phyloP scores from a whole-genome alignment of 2,888 invertebrate genomes.

The Globia sparganii region DNA sequence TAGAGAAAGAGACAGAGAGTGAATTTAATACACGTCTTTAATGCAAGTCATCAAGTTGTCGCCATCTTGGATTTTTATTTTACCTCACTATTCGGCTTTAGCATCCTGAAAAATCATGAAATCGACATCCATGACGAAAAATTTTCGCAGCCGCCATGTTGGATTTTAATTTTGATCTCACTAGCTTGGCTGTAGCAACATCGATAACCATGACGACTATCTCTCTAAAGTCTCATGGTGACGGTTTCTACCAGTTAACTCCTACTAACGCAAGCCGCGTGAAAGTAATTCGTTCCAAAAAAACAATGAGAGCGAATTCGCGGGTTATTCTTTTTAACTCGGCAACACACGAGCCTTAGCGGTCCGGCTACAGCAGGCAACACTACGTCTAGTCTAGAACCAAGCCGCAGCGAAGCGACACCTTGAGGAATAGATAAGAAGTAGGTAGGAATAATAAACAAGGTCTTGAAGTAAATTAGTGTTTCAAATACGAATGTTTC shows the following conservation, averaged over 20 bases:
- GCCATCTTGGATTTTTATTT: too few species aligned
- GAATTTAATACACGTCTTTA: too few species aligned
- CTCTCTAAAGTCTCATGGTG: neutral
- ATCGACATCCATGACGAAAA: too few species aligned
- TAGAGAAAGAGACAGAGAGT: neutral
- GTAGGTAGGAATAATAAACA: neutral
- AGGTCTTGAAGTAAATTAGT: neutral
- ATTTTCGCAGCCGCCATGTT: too few species aligned
- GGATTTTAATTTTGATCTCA: too few species aligned
- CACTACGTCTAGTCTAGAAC: constrained; percentile 80
- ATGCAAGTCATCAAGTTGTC: too few species aligned
- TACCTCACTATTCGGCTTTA: too few species aligned
- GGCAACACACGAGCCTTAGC: constrained; percentile 85
- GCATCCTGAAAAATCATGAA: too few species aligned
- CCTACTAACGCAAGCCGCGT: neutral
- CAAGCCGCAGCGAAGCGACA: constrained; percentile 76
- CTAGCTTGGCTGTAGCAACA: too few species aligned
- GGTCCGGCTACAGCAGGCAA: constrained; percentile 81
- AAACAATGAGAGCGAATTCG: neutral
- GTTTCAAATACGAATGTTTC: constrained; percentile 14
- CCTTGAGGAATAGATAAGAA: neutral
- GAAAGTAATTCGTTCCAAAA: neutral
- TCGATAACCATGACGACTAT: neutral
- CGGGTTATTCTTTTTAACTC: neutral
- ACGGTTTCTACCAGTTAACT: neutral